These are phyloP conservation scores for Ctenopoma kingsleyae DNA, from an alignment of 2,797 vertebrate species.

Conservation along the genomic window DNA sequence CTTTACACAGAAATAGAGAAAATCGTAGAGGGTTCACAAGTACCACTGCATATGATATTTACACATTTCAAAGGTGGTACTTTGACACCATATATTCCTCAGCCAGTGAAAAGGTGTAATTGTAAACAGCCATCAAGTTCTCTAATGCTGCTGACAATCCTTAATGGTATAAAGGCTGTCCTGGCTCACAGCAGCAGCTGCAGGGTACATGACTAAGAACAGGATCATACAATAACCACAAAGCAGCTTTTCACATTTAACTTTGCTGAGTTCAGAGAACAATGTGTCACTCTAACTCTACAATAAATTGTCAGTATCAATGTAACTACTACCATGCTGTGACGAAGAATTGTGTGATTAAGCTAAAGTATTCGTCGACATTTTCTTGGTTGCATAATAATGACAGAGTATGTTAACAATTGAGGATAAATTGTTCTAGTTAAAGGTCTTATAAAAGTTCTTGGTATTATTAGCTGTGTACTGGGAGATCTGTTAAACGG, in stretches of 20 bases:
- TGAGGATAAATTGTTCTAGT: not conserved
- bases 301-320: not conserved
- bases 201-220: conserved; percentile 7
- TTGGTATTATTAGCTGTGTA: not conserved
- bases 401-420: conserved; percentile 1
- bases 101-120: not conserved
- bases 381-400: conserved; percentile 13
- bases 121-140: not conserved
- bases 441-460: not conserved
- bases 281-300: not conserved
- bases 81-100: conserved; percentile 5
- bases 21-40: too few relatives aligned
- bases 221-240: conserved; percentile 6
- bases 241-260: conserved; percentile 2
- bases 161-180: not conserved
- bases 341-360: not conserved
- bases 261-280: not conserved
- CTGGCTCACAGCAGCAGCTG: not conserved
- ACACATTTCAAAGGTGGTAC: conserved; percentile 6
- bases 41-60: conserved; percentile 9
- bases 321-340: not conserved
- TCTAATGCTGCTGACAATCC: not conserved
- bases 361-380: not conserved
- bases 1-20: too few relatives aligned
- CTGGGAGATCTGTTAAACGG: not conserved